phyloP scores from a whole-genome alignment of 2,113 vertebrate genomes.

The Coptodon bakossiorum region DNA sequence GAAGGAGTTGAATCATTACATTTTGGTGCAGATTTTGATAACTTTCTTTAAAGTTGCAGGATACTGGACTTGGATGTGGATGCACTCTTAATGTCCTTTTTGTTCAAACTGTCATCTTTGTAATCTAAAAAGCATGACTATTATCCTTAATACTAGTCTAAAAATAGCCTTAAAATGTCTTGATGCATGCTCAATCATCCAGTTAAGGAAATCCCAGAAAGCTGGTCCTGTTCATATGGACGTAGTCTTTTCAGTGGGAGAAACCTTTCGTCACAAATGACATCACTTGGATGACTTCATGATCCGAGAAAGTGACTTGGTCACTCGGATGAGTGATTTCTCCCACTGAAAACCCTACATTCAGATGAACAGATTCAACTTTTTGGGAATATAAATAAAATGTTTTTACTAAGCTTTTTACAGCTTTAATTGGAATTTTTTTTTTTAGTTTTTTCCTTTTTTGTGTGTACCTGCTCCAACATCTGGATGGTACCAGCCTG shows the following conservation, averaged over 20 bases:
- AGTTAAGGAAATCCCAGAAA: not conserved
- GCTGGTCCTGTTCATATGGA: not conserved
- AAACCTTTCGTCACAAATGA: not conserved
- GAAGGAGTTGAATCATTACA: not conserved
- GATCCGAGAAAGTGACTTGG: not conserved
- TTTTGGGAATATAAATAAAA: not conserved
- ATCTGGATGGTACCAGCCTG: conserved; percentile 96
- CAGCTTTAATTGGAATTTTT: not conserved
- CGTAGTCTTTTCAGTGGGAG: not conserved
- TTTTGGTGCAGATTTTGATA: not conserved
- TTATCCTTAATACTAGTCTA: not conserved
- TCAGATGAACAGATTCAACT: not conserved
- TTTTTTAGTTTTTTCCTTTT: not conserved
- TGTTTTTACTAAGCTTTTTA: not conserved
- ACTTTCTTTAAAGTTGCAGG: not conserved
- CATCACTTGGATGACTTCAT: not conserved
- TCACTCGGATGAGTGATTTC: not conserved
- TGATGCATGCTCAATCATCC: not conserved
- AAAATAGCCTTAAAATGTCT: not conserved
- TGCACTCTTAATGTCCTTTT: not conserved
- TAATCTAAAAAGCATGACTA: not conserved
- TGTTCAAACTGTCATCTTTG: not conserved
- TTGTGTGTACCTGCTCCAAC: conserved; percentile 86
- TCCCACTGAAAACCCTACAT: not conserved
- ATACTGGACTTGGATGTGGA: not conserved